phyloP scores from a whole-genome alignment of 2,113 vertebrate species.

The Azemiops feae region DNA sequence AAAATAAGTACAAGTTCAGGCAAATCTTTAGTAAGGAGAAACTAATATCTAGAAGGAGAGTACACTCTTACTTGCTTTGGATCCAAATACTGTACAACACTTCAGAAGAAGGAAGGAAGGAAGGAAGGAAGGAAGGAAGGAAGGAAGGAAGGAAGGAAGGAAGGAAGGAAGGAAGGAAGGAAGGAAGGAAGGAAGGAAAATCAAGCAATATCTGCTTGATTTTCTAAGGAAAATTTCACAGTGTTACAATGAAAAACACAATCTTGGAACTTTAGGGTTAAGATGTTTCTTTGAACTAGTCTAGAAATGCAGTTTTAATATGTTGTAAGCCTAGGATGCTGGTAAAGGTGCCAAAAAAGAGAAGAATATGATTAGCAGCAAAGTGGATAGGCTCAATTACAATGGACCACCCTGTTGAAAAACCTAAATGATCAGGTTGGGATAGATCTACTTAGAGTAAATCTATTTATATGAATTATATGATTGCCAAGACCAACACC shows the following conservation, averaged over 20 bases:
- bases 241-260: neutral
- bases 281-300: neutral
- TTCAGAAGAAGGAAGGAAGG: neutral
- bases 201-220: neutral
- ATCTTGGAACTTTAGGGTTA: neutral
- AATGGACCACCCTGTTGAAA: neutral
- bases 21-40: neutral
- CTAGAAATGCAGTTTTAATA: neutral
- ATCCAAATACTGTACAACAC: neutral
- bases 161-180: too few species aligned
- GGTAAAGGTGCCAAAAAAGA: neutral
- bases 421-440: neutral
- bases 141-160: neutral
- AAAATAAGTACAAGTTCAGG: neutral
- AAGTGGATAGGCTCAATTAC: neutral
- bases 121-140: neutral
- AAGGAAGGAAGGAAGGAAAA: neutral
- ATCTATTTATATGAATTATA: neutral
- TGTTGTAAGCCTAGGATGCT: neutral
- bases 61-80: neutral
- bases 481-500: neutral
- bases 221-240: neutral
- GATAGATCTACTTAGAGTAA: neutral
- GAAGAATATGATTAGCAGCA: neutral
- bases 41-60: neutral